Conservation (phyloP, 2,113 vertebrate species). For the Saguinus imperator region DNA sequence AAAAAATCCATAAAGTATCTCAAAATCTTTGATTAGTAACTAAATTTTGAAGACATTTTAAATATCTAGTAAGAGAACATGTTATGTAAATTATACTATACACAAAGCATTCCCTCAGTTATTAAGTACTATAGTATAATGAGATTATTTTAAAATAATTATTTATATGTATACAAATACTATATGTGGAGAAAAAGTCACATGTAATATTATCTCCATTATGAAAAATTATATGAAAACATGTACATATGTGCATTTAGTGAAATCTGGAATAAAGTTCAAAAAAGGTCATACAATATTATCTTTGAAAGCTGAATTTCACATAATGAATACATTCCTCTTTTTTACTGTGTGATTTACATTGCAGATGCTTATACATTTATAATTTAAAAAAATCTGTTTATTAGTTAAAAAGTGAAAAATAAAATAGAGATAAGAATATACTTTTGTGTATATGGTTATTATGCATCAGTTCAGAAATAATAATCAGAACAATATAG, state of each 20-base stretch:
- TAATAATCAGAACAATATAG: neutral
- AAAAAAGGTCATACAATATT: neutral
- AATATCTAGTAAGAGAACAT: neutral
- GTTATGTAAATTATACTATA: neutral
- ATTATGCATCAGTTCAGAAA: neutral
- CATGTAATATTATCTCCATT: neutral
- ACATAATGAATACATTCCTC: neutral
- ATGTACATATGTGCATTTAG: neutral
- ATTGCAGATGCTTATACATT: neutral
- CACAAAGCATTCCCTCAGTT: neutral
- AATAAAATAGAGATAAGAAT: neutral
- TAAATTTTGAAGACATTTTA: neutral
- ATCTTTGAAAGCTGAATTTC: neutral
- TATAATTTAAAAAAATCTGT: neutral
- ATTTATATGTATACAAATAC: neutral
- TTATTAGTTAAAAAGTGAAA: slow-evolving; percentile 13
- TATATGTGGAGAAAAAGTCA: neutral
- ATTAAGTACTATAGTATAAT: neutral
- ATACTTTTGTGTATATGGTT: neutral
- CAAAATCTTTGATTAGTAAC: neutral
- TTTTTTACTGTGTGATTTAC: neutral
- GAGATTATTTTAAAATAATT: neutral
- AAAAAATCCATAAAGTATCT: neutral
- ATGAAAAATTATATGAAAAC: neutral
- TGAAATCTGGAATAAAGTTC: neutral